A percentile compares a stretch with the other conserved stretches of the same genome.
These are phyloP conservation scores for Dynastes grantii DNA, from an alignment of 2,888 invertebrate species.

Conservation along the genomic window DNA sequence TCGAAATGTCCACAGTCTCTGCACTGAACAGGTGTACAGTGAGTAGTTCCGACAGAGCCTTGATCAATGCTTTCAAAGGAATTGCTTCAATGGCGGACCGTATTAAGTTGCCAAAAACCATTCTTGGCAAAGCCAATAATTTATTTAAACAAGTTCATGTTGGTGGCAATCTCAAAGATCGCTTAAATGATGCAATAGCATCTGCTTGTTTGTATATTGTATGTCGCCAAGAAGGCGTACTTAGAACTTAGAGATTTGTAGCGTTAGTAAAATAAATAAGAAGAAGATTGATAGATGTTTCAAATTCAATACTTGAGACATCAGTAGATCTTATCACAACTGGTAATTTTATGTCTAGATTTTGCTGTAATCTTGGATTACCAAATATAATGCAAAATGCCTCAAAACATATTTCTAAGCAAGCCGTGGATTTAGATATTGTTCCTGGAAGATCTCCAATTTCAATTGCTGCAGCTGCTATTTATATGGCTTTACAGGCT, in stretches of 20 bases:
- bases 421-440: conserved; percentile 97
- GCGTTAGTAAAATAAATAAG: conserved; percentile 98
- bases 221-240: conserved; percentile 98
- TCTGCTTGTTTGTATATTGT: conserved; percentile 99
- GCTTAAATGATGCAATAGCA: conserved; percentile 98
- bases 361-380: conserved; percentile 95
- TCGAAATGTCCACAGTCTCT: too few species aligned
- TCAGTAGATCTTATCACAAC: conserved; percentile 92
- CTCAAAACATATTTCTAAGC: conserved; percentile 96
- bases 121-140: conserved; percentile 96
- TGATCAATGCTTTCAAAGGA: conserved; percentile 97
- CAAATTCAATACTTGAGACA: conserved; percentile 94
- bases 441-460: conserved; percentile 98
- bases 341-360: conserved; percentile 99
- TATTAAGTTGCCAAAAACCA: conserved; percentile 96
- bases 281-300: conserved; percentile 99
- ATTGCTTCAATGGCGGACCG: conserved; percentile 99
- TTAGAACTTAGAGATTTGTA: conserved; percentile 99
- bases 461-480: conserved; percentile 98
- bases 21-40: conserved; percentile 79
- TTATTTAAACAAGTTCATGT: conserved; percentile 99
- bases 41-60: conserved; percentile 95
- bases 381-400: conserved; percentile 93
- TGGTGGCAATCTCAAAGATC: conserved; percentile 92
- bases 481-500: conserved; percentile 99